Percentiles rank a stretch among this genome's conserved stretches.
phyloP scores from a whole-genome alignment of 2,888 invertebrate genomes.

The Papilio elwesi region DNA sequence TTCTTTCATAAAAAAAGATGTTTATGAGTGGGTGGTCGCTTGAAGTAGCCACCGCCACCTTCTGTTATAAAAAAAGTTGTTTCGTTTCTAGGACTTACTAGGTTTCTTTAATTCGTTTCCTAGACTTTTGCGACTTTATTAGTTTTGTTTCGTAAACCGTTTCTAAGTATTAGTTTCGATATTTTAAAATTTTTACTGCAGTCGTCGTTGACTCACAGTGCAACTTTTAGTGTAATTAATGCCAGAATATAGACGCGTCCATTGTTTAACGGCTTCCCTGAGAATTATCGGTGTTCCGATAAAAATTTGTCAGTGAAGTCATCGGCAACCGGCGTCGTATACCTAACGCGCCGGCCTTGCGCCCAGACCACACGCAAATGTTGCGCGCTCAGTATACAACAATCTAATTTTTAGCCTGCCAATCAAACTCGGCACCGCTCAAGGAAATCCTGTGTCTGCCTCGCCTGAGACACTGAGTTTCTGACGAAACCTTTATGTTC shows the following conservation, averaged over 20 bases:
- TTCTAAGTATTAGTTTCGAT: background rate
- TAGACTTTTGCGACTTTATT: no score
- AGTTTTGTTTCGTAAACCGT: no score
- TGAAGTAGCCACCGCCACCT: no score
- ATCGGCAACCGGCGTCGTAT: slow-evolving; percentile 50
- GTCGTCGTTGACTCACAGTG: slow-evolving; percentile 4
- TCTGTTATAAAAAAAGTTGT: no score
- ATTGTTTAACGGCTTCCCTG: slow-evolving; percentile 43
- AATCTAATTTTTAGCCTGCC: slow-evolving; percentile 42
- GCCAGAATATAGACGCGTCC: slow-evolving; percentile 40
- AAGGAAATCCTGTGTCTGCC: slow-evolving; percentile 39
- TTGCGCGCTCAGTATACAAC: slow-evolving; percentile 35
- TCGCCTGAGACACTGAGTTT: slow-evolving; percentile 17
- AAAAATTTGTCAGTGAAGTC: slow-evolving; percentile 59
- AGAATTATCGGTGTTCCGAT: slow-evolving; percentile 47
- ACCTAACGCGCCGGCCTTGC: slow-evolving; percentile 58
- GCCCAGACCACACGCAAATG: slow-evolving; percentile 50
- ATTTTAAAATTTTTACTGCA: background rate
- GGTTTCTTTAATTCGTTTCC: no score
- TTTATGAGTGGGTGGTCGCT: no score
- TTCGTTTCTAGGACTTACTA: no score
- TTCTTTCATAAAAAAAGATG: no score
- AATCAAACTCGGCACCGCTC: slow-evolving; percentile 41
- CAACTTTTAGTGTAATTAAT: slow-evolving; percentile 24
- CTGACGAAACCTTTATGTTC: slow-evolving; percentile 4